These are phyloP conservation scores for Euspilapteryx auroguttella DNA, from an alignment of 2,888 invertebrate species.

Conservation along the genomic window DNA sequence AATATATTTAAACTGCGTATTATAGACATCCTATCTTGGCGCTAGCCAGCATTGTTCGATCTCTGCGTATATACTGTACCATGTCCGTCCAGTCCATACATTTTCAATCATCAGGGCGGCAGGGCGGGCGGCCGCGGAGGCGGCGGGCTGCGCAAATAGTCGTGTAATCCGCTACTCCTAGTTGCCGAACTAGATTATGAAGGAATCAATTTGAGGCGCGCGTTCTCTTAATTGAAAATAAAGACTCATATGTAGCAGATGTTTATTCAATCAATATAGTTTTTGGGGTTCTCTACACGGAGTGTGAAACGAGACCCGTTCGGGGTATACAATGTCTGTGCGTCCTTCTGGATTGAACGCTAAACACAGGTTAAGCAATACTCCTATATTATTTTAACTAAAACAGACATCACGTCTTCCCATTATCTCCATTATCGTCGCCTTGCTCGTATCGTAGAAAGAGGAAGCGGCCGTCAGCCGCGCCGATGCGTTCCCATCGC, in stretches of 20 bases:
- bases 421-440: too few species aligned
- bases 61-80: not conserved
- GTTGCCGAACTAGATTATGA: slow-evolving; percentile 40
- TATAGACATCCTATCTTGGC: too few species aligned
- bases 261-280: not conserved
- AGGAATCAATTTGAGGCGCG: slow-evolving; percentile 44
- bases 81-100: not conserved
- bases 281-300: too few species aligned
- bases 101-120: slow-evolving; percentile 31
- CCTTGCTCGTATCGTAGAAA: too few species aligned
- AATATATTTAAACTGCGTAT: too few species aligned
- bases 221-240: slow-evolving; percentile 41
- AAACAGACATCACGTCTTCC: too few species aligned
- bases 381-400: too few species aligned
- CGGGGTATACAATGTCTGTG: too few species aligned
- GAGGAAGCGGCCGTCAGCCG: slow-evolving; percentile 14
- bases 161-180: slow-evolving; percentile 45
- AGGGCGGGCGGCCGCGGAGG: slow-evolving; percentile 8
- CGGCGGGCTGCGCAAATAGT: slow-evolving; percentile 32
- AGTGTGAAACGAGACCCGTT: too few species aligned
- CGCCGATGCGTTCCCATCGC: slow-evolving; percentile 20
- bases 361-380: too few species aligned
- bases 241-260: slow-evolving; percentile 15
- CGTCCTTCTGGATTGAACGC: too few species aligned
- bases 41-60: too few species aligned